phyloP scores from a whole-genome alignment of 2,113 vertebrate species.

The Heptranchias perlo region DNA sequence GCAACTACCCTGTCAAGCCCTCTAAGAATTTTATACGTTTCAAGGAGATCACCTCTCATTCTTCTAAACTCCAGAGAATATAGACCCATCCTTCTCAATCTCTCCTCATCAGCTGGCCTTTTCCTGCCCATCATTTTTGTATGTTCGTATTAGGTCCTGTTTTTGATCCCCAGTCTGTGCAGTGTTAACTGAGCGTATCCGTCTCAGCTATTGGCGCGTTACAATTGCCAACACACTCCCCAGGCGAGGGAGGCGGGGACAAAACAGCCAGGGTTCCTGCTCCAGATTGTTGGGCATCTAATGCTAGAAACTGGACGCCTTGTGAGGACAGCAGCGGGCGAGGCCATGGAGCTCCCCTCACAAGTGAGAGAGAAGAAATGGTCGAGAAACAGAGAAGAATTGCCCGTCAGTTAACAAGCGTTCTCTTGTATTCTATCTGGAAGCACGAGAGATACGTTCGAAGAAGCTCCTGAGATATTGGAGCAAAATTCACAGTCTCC shows the following conservation, averaged over 20 bases:
- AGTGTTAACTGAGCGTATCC: too few relatives aligned
- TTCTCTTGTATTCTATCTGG: neutral
- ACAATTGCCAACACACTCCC: neutral
- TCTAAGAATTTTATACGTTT: too few relatives aligned
- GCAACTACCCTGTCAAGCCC: too few relatives aligned
- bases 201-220: neutral
- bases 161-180: neutral
- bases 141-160: neutral
- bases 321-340: too few relatives aligned
- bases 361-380: neutral
- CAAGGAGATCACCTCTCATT: too few relatives aligned
- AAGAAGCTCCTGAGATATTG: neutral
- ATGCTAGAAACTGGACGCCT: too few relatives aligned
- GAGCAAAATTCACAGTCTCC: neutral
- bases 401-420: neutral
- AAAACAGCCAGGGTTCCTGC: too few relatives aligned
- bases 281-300: too few relatives aligned
- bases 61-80: too few relatives aligned
- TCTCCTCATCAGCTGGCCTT: too few relatives aligned
- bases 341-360: too few relatives aligned
- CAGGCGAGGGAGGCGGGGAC: neutral
- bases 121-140: neutral
- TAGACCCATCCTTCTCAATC: too few relatives aligned
- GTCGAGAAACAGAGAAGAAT: neutral
- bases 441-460: neutral